These are phyloP conservation scores for Ennomos erosarius DNA, from an alignment of 2,888 invertebrate species.

Conservation along the genomic window DNA sequence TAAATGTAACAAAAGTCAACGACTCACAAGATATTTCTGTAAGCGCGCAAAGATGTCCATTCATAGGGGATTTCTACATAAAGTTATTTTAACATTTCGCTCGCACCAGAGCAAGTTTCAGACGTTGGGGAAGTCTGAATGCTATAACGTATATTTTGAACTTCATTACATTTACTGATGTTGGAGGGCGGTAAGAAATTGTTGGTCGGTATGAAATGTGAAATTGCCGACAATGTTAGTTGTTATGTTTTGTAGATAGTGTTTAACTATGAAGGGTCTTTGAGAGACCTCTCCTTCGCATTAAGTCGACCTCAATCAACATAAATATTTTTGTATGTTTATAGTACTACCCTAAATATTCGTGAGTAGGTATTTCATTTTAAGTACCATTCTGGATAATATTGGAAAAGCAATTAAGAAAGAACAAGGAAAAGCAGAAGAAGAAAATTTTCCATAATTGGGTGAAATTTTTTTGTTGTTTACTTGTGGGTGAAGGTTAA, in stretches of 20 bases:
- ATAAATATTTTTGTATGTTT: constrained; percentile 1
- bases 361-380: background rate
- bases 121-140: constrained; percentile 17
- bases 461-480: too few species aligned
- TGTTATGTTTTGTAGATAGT: constrained; percentile 1
- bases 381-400: background rate
- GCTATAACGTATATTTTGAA: constrained; percentile 18
- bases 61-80: constrained; percentile 27
- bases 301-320: constrained; percentile 8
- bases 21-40: constrained; percentile 25
- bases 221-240: constrained; percentile 7
- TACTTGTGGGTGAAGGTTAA: background rate
- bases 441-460: background rate
- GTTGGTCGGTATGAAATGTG: constrained; percentile 14
- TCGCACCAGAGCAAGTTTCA: constrained; percentile 31
- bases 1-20: constrained; percentile 19
- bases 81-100: constrained; percentile 29
- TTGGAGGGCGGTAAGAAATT: constrained; percentile 18
- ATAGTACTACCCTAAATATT: too few species aligned
- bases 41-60: constrained; percentile 28
- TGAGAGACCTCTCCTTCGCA: background rate
- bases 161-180: constrained; percentile 25
- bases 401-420: constrained; percentile 9
- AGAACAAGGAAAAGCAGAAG: background rate
- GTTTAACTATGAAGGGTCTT: constrained; percentile 5